These are phyloP conservation scores for Dexiosoma caninum DNA, from an alignment of 2,888 invertebrate genomes.

Conservation along the genomic window DNA sequence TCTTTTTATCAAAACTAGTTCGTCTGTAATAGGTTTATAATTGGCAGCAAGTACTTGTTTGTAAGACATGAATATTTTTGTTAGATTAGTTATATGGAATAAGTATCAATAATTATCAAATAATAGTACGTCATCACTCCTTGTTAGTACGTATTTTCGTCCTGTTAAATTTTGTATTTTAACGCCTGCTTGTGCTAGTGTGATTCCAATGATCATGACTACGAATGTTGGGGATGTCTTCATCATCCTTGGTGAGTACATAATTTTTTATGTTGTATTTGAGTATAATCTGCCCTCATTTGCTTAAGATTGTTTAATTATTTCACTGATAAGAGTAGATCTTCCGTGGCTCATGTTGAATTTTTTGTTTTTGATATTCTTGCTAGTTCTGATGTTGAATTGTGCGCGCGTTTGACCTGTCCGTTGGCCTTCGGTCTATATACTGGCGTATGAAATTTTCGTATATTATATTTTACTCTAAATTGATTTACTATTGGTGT, in stretches of 20 bases:
- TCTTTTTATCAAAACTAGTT: not conserved
- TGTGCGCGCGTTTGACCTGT: no score
- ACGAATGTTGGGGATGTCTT: not conserved
- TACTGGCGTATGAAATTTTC: no score
- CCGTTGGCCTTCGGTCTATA: no score
- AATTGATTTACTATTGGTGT: no score
- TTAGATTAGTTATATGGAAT: not conserved
- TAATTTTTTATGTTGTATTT: conserved; percentile 14
- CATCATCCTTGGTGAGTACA: conserved; percentile 2
- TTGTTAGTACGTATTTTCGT: not conserved
- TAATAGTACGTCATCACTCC: not conserved
- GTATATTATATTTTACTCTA: no score
- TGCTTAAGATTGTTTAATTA: not conserved
- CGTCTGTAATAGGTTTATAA: not conserved
- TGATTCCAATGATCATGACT: conserved; percentile 7
- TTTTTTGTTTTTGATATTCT: no score
- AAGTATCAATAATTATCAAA: not conserved
- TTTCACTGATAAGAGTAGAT: not conserved
- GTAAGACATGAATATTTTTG: not conserved
- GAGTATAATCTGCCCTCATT: not conserved
- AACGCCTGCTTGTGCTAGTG: conserved; percentile 1
- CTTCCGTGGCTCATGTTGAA: no score
- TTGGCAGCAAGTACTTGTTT: not conserved
- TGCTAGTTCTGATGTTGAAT: no score
- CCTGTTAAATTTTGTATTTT: conserved; percentile 6